Percentiles rank a stretch among this genome's conserved stretches.
phyloP scores from a whole-genome alignment of 2,888 invertebrate species.

The Heliconius charithonia region DNA sequence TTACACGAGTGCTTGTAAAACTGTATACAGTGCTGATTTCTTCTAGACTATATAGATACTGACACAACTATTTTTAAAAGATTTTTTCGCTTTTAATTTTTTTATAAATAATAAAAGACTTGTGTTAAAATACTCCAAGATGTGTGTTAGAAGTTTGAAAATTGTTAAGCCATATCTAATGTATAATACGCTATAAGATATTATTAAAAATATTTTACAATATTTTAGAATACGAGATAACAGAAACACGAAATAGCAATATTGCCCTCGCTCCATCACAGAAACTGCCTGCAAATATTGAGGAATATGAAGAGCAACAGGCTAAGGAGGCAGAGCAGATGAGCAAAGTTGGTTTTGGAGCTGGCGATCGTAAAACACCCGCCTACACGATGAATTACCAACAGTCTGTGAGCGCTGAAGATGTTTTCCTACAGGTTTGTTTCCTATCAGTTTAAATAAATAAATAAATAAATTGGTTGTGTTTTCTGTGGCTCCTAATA shows the following conservation, averaged over 20 bases:
- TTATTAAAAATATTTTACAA: too few species aligned
- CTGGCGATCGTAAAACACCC: constrained; percentile 87
- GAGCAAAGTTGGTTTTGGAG: constrained; percentile 68
- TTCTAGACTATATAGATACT: too few species aligned
- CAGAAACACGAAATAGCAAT: constrained; percentile 63
- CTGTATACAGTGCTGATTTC: too few species aligned
- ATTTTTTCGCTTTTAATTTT: too few species aligned
- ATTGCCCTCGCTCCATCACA: constrained; percentile 44
- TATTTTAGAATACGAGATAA: constrained; percentile 67
- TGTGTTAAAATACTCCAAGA: background rate
- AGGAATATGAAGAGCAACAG: constrained; percentile 79
- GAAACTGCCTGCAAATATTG: constrained; percentile 67
- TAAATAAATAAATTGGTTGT: too few species aligned
- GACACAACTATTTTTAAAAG: too few species aligned
- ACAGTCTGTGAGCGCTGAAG: constrained; percentile 93
- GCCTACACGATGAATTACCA: constrained; percentile 92
- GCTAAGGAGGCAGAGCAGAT: constrained; percentile 80
- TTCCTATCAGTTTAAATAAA: constrained; percentile 3
- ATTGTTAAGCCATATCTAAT: background rate
- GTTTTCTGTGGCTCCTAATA: too few species aligned
- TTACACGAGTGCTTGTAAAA: too few species aligned
- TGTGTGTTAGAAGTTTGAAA: background rate
- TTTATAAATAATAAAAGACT: too few species aligned
- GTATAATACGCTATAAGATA: background rate
- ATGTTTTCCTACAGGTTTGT: constrained; percentile 91